phyloP scores from a whole-genome alignment of 30 jellyfish, hydroid and myxozoan genomes.

The Cassiopea xamachana region DNA sequence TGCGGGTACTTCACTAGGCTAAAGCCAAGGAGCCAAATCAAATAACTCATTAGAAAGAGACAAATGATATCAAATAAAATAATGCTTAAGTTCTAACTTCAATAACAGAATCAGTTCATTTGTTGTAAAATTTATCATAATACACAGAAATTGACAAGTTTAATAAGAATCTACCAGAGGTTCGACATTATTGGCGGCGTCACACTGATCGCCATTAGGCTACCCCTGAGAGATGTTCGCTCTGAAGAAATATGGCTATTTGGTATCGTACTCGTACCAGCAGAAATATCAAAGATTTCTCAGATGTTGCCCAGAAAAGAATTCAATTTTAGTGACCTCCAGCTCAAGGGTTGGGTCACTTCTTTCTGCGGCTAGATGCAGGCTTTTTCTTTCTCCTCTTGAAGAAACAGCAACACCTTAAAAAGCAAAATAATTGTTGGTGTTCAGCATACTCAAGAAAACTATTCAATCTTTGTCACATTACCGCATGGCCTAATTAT shows the following conservation, averaged over 20 bases:
- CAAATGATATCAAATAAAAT: background rate
- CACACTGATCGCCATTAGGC: background rate
- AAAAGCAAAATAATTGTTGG: background rate
- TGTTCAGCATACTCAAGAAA: too few species aligned
- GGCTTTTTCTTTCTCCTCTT: constrained; percentile 90
- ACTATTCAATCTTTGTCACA: too few species aligned
- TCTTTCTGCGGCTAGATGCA: constrained; percentile 71
- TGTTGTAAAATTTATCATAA: background rate
- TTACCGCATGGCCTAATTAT: too few species aligned
- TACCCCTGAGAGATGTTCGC: background rate
- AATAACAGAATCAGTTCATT: constrained; percentile 9
- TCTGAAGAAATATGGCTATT: background rate
- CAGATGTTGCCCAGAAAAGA: background rate
- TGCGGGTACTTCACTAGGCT: too few species aligned
- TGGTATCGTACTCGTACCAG: background rate
- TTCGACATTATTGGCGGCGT: background rate
- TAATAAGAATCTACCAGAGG: constrained; percentile 3
- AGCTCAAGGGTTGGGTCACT: constrained; percentile 21
- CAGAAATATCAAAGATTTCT: background rate
- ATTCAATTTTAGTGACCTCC: background rate
- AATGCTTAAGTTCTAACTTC: background rate
- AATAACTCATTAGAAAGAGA: background rate
- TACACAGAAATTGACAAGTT: constrained; percentile 12
- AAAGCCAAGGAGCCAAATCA: background rate
- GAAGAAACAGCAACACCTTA: constrained; percentile 98